phyloP scores from a whole-genome alignment of 2,888 invertebrate species.

The Drosophila monieri region DNA sequence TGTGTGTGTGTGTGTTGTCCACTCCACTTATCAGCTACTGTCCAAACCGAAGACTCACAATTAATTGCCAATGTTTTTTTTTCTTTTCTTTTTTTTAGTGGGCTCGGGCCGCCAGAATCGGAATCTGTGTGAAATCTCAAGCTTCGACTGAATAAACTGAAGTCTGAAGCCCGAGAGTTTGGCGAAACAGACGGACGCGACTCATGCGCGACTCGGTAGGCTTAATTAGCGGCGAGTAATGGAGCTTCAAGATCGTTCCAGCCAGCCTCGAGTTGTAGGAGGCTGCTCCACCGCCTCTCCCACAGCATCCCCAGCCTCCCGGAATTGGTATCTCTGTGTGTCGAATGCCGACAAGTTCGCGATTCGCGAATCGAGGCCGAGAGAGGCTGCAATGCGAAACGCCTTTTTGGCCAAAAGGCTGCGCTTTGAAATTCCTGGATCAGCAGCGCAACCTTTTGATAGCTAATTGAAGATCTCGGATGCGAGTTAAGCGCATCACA shows the following conservation, averaged over 20 bases:
- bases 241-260: slow-evolving; percentile 46
- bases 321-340: slow-evolving; percentile 17
- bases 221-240: slow-evolving; percentile 82
- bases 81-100: slow-evolving; percentile 2
- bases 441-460: slow-evolving; percentile 61
- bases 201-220: slow-evolving; percentile 68
- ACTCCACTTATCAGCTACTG: slow-evolving; percentile 74
- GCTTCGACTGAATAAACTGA: slow-evolving; percentile 40
- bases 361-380: slow-evolving; percentile 47
- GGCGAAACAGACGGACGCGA: slow-evolving; percentile 18
- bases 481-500: slow-evolving; percentile 58
- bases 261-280: slow-evolving; percentile 62
- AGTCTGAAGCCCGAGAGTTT: slow-evolving; percentile 28
- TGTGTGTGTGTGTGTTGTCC: slow-evolving; percentile 49
- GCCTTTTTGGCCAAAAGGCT: slow-evolving; percentile 48
- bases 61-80: slow-evolving; percentile 76
- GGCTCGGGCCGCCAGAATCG: slow-evolving; percentile 56
- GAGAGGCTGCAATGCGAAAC: slow-evolving; percentile 31
- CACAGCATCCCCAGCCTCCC: background rate
- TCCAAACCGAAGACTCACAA: slow-evolving; percentile 68
- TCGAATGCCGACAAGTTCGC: slow-evolving; percentile 31
- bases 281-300: slow-evolving; percentile 23
- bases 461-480: slow-evolving; percentile 81
- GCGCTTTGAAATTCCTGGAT: slow-evolving; percentile 60
- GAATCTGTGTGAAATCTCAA: slow-evolving; percentile 75